A percentile compares a stretch with the other conserved stretches of the same genome.
phyloP scores from a whole-genome alignment of 2,888 invertebrate species.

The Steromphala cineraria region DNA sequence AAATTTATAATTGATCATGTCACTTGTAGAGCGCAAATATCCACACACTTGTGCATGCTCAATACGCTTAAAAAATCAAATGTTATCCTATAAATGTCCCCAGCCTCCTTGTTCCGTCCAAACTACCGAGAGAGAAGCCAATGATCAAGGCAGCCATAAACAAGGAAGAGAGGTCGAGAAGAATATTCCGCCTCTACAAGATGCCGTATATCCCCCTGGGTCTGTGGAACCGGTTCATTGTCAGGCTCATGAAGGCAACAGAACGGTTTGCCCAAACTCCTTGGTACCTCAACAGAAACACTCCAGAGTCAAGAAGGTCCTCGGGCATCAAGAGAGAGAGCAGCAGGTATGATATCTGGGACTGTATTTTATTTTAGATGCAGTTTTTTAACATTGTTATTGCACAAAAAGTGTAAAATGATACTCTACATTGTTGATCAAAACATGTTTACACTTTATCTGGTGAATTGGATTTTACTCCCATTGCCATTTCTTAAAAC shows the following conservation, averaged over 20 bases:
- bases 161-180: conserved; percentile 36
- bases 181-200: conserved; percentile 58
- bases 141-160: not conserved
- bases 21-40: too few species aligned
- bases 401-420: too few species aligned
- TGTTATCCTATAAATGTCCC: conserved; percentile 22
- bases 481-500: too few species aligned
- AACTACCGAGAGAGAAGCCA: conserved; percentile 46
- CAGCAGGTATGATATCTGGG: not conserved
- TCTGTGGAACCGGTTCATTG: conserved; percentile 69
- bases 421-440: too few species aligned
- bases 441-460: too few species aligned
- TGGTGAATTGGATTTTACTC: too few species aligned
- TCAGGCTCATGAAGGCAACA: conserved; percentile 52
- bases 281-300: conserved; percentile 21
- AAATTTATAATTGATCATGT: too few species aligned
- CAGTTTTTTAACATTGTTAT: too few species aligned
- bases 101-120: conserved; percentile 67
- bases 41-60: too few species aligned
- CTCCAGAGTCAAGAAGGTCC: not conserved
- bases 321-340: not conserved
- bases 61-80: too few species aligned
- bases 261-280: conserved; percentile 26
- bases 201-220: conserved; percentile 65
- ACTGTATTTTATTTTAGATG: too few species aligned